Percentiles rank a stretch among this genome's conserved stretches.
phyloP scores from a whole-genome alignment of 2,113 vertebrate species.

The Corvus cornix region DNA sequence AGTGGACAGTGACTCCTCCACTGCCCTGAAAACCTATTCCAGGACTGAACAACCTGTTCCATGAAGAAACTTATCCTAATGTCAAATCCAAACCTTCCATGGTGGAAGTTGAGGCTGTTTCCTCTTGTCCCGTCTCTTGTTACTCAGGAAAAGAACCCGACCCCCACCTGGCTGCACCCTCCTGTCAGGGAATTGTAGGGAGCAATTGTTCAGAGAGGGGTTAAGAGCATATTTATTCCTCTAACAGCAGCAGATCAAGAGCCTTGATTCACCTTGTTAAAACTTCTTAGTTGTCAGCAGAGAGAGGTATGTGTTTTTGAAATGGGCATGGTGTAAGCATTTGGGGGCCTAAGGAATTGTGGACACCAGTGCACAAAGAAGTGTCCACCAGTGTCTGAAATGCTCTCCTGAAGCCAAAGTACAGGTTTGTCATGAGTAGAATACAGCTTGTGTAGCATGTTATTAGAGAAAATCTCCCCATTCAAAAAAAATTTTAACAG shows the following conservation, averaged over 20 bases:
- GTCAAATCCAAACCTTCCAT: neutral
- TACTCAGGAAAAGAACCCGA: fast-evolving
- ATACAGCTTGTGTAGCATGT: fast-evolving
- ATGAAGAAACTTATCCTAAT: neutral
- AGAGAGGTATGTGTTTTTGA: neutral
- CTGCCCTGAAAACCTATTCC: neutral
- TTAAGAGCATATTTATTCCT: neutral
- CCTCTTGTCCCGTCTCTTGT: neutral
- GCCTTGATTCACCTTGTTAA: neutral
- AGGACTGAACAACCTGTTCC: neutral
- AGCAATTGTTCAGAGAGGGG: fast-evolving
- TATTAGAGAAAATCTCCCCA: neutral
- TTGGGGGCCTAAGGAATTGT: neutral
- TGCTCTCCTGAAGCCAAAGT: neutral
- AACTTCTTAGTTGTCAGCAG: fast-evolving
- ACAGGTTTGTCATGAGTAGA: neutral
- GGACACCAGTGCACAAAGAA: neutral
- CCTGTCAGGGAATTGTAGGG: fast-evolving
- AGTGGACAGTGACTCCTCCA: neutral
- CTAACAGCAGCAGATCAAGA: neutral
- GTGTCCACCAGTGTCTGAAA: neutral
- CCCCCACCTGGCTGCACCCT: too few relatives aligned
- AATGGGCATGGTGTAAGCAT: neutral
- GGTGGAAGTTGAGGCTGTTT: neutral
- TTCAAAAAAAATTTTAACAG: neutral